These are phyloP conservation scores for Stenoptilia bipunctidactyla DNA, from an alignment of 2,888 invertebrate genomes.

Conservation along the genomic window DNA sequence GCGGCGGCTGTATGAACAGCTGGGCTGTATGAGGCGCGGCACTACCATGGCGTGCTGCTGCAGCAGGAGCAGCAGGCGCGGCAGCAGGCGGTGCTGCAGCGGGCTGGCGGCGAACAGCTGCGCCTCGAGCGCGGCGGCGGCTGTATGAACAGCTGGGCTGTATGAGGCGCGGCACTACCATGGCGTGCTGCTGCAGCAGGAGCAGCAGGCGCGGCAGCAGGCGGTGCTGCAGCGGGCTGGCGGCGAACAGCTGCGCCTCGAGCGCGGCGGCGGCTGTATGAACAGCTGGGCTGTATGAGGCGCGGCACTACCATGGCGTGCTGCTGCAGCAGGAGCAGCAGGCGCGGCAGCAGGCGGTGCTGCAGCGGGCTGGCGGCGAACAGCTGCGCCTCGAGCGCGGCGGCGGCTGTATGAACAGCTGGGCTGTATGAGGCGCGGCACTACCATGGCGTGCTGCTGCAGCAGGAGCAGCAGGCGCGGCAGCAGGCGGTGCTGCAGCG, in stretches of 20 bases:
- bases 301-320: slow-evolving; percentile 17
- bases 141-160: no score
- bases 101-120: no score
- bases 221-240: slow-evolving; percentile 10
- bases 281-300: slow-evolving; percentile 5
- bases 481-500: slow-evolving; percentile 6
- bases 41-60: neutral
- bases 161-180: neutral
- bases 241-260: no score
- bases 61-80: neutral
- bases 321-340: slow-evolving; percentile 4
- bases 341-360: slow-evolving; percentile 12
- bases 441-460: slow-evolving; percentile 4
- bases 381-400: no score
- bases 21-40: no score
- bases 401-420: no score
- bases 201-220: slow-evolving; percentile 5
- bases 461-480: slow-evolving; percentile 5
- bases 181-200: neutral
- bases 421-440: neutral
- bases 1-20: no score
- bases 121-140: no score
- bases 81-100: neutral
- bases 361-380: neutral
- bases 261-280: slow-evolving; percentile 15